phyloP scores from a whole-genome alignment of 2,797 vertebrate genomes.

The Spondyliosoma cantharus region DNA sequence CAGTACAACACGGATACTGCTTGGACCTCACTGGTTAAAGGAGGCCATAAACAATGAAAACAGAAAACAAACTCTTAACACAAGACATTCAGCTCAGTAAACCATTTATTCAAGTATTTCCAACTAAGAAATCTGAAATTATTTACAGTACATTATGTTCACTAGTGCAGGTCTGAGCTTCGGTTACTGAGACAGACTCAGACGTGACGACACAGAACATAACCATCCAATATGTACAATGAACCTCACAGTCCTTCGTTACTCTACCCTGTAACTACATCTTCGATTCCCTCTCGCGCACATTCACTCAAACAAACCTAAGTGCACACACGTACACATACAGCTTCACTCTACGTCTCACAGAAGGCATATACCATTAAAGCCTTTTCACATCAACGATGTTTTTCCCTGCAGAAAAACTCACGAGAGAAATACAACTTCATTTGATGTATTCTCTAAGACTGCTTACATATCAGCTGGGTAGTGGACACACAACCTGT shows the following conservation, averaged over 20 bases:
- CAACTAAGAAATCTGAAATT: conserved; percentile 76
- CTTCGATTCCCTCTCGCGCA: conserved; percentile 28
- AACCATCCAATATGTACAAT: conserved; percentile 64
- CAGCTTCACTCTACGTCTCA: conserved; percentile 65
- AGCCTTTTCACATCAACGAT: conserved; percentile 64
- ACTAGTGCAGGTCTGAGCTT: conserved; percentile 84
- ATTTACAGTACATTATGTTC: conserved; percentile 82
- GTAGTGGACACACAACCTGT: conserved; percentile 61
- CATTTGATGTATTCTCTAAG: conserved; percentile 46
- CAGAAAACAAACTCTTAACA: conserved; percentile 8
- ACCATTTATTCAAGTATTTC: conserved; percentile 87
- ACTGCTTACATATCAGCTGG: conserved; percentile 69
- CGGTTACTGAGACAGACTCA: conserved; percentile 73
- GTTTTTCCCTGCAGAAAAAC: conserved; percentile 59
- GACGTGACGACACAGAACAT: conserved; percentile 73
- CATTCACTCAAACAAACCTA: conserved; percentile 58
- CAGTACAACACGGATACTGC: neutral
- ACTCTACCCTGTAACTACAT: conserved; percentile 39
- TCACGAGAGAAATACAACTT: conserved; percentile 50
- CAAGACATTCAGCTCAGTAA: conserved; percentile 62
- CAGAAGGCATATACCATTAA: conserved; percentile 71
- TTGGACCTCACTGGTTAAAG: neutral
- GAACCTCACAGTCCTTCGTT: conserved; percentile 55
- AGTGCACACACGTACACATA: conserved; percentile 60
- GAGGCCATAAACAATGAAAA: neutral